Evolutionary conservation across 2,797 vertebrate genomes (phyloP).

Genomic region (Siniperca scherzeri): DNA sequence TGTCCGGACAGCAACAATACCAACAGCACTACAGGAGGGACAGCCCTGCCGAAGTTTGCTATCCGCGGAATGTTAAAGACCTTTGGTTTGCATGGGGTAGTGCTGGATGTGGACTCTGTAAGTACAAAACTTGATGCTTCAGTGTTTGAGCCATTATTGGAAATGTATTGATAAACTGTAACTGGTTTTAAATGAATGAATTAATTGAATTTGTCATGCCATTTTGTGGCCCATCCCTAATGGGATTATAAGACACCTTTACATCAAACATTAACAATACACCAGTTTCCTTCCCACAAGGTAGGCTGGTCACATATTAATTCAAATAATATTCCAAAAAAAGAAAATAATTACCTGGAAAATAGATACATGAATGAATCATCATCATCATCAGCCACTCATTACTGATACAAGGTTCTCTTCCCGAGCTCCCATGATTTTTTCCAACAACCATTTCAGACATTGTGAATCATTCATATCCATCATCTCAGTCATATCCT

Average conservation of each 20-base stretch:
- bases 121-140: constrained; percentile 65
- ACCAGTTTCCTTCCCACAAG: not conserved
- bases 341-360: constrained; percentile 1
- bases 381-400: constrained; percentile 35
- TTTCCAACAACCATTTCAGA: constrained; percentile 11
- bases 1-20: constrained; percentile 97
- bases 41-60: constrained; percentile 96
- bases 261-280: not conserved
- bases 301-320: not conserved
- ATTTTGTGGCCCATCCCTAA: not conserved
- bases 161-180: constrained; percentile 2
- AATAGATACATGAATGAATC: constrained; percentile 19
- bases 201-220: not conserved
- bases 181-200: not conserved
- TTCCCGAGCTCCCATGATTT: constrained; percentile 1
- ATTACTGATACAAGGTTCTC: constrained; percentile 2
- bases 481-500: constrained; percentile 6
- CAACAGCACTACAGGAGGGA: constrained; percentile 91
- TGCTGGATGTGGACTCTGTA: constrained; percentile 97
- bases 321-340: not conserved
- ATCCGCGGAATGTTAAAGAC: constrained; percentile 99
- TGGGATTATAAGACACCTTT: not conserved
- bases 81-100: constrained; percentile 95
- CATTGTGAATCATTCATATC: not conserved
- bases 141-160: not conserved